Conservation (phyloP, 2,888 invertebrate species). For the Imbricaverruca yamaguchii region DNA sequence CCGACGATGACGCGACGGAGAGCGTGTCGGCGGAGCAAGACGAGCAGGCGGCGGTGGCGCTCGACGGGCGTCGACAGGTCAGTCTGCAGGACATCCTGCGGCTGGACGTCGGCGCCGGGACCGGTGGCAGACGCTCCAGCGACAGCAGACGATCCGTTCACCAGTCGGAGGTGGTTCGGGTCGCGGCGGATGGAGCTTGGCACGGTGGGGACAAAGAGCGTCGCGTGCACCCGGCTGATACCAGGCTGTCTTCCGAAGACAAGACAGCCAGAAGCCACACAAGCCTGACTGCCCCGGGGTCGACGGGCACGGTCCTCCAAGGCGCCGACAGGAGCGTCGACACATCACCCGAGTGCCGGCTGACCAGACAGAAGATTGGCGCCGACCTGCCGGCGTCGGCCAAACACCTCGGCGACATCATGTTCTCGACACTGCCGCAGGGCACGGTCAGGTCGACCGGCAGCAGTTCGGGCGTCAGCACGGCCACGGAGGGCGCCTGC, state of each 20-base stretch:
- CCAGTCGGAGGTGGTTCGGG: too few species aligned
- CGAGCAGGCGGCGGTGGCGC: background rate
- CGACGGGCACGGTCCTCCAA: too few species aligned
- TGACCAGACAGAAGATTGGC: too few species aligned
- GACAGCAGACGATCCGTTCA: background rate
- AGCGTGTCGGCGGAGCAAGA: background rate
- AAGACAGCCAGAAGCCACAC: too few species aligned
- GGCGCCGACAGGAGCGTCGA: too few species aligned
- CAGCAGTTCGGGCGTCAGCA: conserved; percentile 10
- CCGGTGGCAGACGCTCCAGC: background rate
- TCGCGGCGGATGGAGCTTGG: too few species aligned
- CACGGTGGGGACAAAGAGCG: too few species aligned
- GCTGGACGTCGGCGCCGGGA: background rate
- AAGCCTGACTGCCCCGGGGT: too few species aligned
- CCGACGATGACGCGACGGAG: background rate
- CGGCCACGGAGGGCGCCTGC: background rate
- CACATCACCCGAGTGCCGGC: too few species aligned
- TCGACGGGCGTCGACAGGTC: background rate
- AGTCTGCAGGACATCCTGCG: conserved; percentile 8
- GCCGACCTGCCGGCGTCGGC: too few species aligned
- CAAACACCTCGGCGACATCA: background rate
- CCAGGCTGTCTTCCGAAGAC: too few species aligned
- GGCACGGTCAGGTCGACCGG: background rate
- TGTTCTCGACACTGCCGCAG: background rate
- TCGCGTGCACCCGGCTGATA: too few species aligned